Evolutionary conservation across 2,797 vertebrate species (phyloP).

Genomic region (Graptemys geographica): DNA sequence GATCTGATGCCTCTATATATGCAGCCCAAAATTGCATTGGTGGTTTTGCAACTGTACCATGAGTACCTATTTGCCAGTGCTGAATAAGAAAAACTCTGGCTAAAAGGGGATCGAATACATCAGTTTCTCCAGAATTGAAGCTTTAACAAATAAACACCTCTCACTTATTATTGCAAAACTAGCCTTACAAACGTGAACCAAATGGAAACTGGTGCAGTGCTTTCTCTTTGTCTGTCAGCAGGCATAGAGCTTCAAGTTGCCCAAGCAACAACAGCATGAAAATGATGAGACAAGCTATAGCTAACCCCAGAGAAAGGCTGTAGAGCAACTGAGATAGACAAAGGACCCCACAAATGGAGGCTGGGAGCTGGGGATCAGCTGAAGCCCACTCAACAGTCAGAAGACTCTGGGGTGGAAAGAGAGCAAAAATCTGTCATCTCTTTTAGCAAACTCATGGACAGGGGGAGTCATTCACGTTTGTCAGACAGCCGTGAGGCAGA

Average conservation of each 20-base stretch:
- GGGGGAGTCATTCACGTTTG: background rate
- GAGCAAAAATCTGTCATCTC: background rate
- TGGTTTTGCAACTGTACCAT: background rate
- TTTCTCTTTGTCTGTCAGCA: background rate
- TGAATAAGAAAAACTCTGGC: background rate
- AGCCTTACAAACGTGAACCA: background rate
- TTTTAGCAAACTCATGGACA: background rate
- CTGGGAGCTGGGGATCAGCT: rapidly evolving
- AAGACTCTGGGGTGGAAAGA: background rate
- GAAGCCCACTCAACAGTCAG: rapidly evolving
- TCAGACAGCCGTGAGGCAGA: background rate
- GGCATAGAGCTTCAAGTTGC: background rate
- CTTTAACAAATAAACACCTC: background rate
- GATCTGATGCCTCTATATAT: background rate
- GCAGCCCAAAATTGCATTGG: background rate
- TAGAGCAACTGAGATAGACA: background rate
- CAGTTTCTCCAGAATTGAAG: background rate
- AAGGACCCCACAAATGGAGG: background rate
- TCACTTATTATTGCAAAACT: background rate
- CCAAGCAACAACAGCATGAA: background rate
- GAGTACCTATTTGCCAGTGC: background rate
- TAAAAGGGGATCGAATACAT: background rate
- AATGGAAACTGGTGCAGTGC: background rate
- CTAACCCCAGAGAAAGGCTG: background rate
- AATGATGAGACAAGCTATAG: background rate